Percentiles rank a stretch among this genome's conserved stretches.
Evolutionary conservation across 2,113 vertebrate genomes (phyloP).

Genomic region (Chloropsis cyanopogon): DNA sequence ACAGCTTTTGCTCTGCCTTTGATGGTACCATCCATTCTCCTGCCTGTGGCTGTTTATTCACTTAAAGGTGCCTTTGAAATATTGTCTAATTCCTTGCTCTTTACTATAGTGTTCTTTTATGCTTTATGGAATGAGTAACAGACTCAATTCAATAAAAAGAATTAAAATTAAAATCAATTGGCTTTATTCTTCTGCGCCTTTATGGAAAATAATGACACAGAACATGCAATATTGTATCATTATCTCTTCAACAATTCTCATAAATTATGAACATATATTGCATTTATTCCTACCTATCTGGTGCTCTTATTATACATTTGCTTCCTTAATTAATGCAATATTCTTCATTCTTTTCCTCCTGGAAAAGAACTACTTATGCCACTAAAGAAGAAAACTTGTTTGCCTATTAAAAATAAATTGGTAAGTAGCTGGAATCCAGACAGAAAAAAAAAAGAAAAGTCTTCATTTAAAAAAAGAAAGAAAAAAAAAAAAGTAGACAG

Average conservation of each 20-base stretch:
- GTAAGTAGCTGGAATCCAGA: not conserved
- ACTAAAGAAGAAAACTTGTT: slow-evolving; percentile 21
- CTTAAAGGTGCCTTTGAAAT: slow-evolving; percentile 62
- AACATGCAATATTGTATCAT: not conserved
- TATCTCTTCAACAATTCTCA: slow-evolving; percentile 32
- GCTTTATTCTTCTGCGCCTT: slow-evolving; percentile 1
- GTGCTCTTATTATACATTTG: not conserved
- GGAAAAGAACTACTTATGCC: not conserved
- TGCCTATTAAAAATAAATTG: slow-evolving; percentile 27
- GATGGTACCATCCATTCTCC: slow-evolving; percentile 42
- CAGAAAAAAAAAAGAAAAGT: not conserved
- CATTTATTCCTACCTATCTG: not conserved
- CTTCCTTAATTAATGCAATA: slow-evolving; percentile 46
- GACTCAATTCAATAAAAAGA: slow-evolving; percentile 53
- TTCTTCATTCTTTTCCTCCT: not conserved
- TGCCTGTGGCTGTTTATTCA: slow-evolving; percentile 57
- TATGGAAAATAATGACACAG: slow-evolving; percentile 32
- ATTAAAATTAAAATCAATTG: slow-evolving; percentile 35
- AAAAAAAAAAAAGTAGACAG: not conserved
- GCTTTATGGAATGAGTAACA: slow-evolving; percentile 56
- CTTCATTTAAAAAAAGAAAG: not conserved
- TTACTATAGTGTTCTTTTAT: slow-evolving; percentile 41
- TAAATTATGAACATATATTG: slow-evolving; percentile 35
- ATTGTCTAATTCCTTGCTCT: slow-evolving; percentile 64
- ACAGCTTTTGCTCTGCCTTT: slow-evolving; percentile 30